These are phyloP conservation scores for Eucera pruinosa DNA, from an alignment of 2,888 invertebrate genomes.

Conservation along the genomic window DNA sequence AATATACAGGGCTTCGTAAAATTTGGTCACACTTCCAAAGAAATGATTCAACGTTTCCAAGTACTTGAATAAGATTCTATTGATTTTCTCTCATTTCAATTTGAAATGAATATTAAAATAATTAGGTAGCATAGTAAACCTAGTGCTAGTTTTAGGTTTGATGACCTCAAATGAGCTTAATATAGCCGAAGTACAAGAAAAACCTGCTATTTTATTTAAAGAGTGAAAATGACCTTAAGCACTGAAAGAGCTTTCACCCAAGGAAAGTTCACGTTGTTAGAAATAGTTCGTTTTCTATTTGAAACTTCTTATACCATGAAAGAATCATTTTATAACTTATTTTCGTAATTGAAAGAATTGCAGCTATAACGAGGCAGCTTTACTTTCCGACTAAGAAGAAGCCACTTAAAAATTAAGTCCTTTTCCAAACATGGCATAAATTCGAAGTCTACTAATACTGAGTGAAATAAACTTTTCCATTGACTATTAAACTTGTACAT, in stretches of 20 bases:
- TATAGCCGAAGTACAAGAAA: constrained; percentile 1
- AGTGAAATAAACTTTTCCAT: no score
- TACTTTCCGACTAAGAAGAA: no score
- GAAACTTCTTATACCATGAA: not conserved
- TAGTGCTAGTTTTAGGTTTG: not conserved
- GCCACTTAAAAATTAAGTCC: no score
- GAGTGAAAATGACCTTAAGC: not conserved
- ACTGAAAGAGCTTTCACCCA: not conserved
- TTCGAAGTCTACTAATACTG: no score
- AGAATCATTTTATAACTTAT: not conserved
- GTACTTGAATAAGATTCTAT: not conserved
- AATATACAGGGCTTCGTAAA: not conserved
- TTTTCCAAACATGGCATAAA: no score
- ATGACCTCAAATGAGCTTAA: not conserved
- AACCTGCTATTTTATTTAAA: not conserved
- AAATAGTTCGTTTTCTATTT: not conserved
- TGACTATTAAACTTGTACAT: no score
- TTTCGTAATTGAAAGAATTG: no score
- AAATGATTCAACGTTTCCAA: no score
- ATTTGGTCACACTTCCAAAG: no score
- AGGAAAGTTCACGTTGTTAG: not conserved
- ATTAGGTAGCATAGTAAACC: not conserved
- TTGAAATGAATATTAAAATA: not conserved
- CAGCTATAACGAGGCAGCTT: no score
- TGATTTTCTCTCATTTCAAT: no score